Evolutionary conservation across 2,888 invertebrate species (phyloP).

Genomic region (Prenolepis imparis): DNA sequence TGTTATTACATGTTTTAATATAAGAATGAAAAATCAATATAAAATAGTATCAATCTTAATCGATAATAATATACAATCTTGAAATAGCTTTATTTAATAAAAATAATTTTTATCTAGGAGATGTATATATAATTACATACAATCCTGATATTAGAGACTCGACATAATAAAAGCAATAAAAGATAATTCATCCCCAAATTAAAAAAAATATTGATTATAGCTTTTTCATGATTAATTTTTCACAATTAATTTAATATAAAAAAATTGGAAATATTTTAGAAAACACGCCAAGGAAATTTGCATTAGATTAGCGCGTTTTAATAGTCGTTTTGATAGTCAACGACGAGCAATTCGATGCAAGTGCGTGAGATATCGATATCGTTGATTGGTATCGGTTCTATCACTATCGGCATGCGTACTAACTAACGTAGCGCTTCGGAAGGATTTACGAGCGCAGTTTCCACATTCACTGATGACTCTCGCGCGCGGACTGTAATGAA

Average conservation of each 20-base stretch:
- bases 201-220: not conserved
- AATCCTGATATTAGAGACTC: not conserved
- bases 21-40: too few relatives aligned
- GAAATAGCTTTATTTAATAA: not conserved
- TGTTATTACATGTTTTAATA: too few relatives aligned
- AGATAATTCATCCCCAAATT: not conserved
- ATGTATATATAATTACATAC: not conserved
- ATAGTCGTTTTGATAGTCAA: not conserved
- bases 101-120: not conserved
- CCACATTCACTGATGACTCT: conserved; percentile 57
- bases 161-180: not conserved
- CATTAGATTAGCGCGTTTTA: not conserved
- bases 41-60: not conserved
- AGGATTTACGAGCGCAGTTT: conserved; percentile 67
- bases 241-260: not conserved
- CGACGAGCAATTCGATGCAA: not conserved
- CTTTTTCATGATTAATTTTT: not conserved
- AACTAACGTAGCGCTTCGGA: conserved; percentile 57
- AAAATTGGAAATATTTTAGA: not conserved
- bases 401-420: conserved; percentile 7
- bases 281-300: not conserved
- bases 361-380: not conserved
- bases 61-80: not conserved
- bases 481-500: conserved; percentile 37
- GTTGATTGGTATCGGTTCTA: not conserved